A percentile compares a stretch with the other conserved stretches of the same genome.
phyloP scores from a whole-genome alignment of 1,140 invertebrate genomes.

The Pissodes strobi region DNA sequence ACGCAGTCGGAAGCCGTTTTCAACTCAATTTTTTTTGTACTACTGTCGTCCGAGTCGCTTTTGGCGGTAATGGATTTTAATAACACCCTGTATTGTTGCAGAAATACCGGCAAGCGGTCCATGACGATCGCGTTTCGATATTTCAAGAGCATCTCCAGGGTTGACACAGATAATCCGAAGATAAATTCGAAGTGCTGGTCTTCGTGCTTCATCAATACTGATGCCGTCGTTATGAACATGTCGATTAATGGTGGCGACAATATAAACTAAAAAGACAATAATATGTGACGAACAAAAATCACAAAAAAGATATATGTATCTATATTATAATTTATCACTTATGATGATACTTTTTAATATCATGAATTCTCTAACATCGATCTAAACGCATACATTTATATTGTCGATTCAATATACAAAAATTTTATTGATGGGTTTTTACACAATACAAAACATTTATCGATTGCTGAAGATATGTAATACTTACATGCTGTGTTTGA shows the following conservation, averaged over 20 bases:
- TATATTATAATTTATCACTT: too few relatives aligned
- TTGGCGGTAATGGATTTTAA: constrained; percentile 41
- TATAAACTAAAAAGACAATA: constrained; percentile 43
- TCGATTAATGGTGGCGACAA: constrained; percentile 44
- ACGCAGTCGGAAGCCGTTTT: constrained; percentile 44
- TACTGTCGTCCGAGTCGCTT: constrained; percentile 36
- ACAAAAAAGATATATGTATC: too few relatives aligned
- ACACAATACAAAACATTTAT: not conserved
- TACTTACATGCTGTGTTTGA: constrained; percentile 40
- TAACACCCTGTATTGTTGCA: constrained; percentile 46
- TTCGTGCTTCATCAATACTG: constrained; percentile 25
- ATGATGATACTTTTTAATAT: too few relatives aligned
- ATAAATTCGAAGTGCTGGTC: constrained; percentile 31
- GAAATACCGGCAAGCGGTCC: constrained; percentile 47
- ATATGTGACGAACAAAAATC: constrained; percentile 6
- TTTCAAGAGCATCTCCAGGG: constrained; percentile 47
- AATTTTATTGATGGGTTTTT: not conserved
- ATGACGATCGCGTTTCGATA: constrained; percentile 45
- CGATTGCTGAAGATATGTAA: not conserved
- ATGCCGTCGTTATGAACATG: constrained; percentile 28
- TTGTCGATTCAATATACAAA: not conserved
- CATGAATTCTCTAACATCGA: too few relatives aligned
- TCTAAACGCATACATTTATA: too few relatives aligned
- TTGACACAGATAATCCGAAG: constrained; percentile 33
- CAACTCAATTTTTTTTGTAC: constrained; percentile 14